A percentile compares a stretch with the other conserved stretches of the same genome.
phyloP scores from a whole-genome alignment of 2,797 vertebrate genomes.

The Phoeniculus purpureus region DNA sequence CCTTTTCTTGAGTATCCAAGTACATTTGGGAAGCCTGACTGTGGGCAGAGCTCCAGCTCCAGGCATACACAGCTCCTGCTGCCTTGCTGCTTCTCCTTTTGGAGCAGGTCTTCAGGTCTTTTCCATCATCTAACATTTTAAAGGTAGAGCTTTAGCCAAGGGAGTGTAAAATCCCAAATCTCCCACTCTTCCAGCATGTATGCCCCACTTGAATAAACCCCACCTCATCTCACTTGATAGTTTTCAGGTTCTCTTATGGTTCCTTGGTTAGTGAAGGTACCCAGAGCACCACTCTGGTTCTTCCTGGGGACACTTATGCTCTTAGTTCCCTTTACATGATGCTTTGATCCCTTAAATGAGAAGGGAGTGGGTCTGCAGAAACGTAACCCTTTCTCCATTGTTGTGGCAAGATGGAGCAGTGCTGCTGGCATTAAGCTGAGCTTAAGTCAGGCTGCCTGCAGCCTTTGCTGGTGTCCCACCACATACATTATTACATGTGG shows the following conservation, averaged over 20 bases:
- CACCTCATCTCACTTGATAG: not conserved
- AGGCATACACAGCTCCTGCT: not conserved
- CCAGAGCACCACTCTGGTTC: not conserved
- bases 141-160: not conserved
- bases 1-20: not conserved
- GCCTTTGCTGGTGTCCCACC: not conserved
- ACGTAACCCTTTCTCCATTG: not conserved
- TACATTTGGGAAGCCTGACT: not conserved
- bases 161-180: not conserved
- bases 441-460: not conserved
- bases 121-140: not conserved
- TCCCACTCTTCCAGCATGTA: not conserved
- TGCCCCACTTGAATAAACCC: not conserved
- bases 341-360: not conserved
- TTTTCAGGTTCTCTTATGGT: not conserved
- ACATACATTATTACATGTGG: accelerated
- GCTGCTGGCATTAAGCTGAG: not conserved
- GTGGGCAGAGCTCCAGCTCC: not conserved
- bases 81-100: not conserved
- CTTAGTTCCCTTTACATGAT: not conserved
- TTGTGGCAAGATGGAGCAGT: not conserved
- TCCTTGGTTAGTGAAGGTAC: not conserved
- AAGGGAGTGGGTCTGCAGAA: not conserved
- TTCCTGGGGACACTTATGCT: not conserved
- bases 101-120: not conserved